phyloP scores from a whole-genome alignment of 2,113 vertebrate species.

The Salvelinus alpinus region DNA sequence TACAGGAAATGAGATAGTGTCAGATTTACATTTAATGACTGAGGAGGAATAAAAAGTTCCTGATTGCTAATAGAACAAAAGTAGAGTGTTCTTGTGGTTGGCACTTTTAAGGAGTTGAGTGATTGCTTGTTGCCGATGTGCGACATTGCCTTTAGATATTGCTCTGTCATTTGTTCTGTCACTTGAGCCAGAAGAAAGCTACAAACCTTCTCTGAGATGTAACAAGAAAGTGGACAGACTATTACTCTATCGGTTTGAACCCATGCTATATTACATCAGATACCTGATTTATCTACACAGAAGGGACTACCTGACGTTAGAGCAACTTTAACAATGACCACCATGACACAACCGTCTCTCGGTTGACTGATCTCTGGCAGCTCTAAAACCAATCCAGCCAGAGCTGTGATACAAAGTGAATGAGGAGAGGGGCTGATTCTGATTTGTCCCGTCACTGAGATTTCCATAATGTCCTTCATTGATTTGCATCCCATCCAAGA shows the following conservation, averaged over 20 bases:
- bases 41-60: constrained; percentile 33
- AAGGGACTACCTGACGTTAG: neutral
- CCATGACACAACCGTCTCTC: neutral
- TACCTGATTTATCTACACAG: neutral
- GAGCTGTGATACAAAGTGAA: constrained; percentile 19
- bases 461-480: constrained; percentile 48
- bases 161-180: neutral
- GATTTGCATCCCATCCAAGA: constrained; percentile 45
- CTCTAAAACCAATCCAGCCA: neutral
- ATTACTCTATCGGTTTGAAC: neutral
- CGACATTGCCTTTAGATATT: constrained; percentile 37
- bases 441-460: constrained; percentile 29
- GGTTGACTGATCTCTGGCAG: constrained; percentile 19
- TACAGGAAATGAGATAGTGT: constrained; percentile 45
- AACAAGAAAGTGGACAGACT: neutral
- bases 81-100: constrained; percentile 27
- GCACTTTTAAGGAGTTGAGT: constrained; percentile 36
- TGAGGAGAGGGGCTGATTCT: constrained; percentile 7
- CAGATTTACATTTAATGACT: constrained; percentile 21
- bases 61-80: constrained; percentile 37
- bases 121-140: constrained; percentile 35
- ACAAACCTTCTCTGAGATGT: neutral
- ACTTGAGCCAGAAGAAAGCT: constrained; percentile 1
- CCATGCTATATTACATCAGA: neutral
- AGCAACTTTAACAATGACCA: neutral